Base-by-base conservation (phyloP, 2,797 vertebrate genomes). In the Mustela erminea region DNA sequence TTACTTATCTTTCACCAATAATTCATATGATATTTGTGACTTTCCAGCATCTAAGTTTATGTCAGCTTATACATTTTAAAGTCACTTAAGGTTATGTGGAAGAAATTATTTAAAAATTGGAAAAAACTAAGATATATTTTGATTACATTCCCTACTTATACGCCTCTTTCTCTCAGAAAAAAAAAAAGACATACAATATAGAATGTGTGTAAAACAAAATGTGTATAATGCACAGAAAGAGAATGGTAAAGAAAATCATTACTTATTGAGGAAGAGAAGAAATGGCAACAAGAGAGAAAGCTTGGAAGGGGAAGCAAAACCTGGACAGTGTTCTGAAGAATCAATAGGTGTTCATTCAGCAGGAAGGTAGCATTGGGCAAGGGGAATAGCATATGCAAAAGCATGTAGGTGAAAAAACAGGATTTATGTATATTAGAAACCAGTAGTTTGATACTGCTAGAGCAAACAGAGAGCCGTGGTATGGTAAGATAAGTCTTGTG, bases 1-100 rank as follows among this genome's bases (percentile, higher is more conserved):
- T 78, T 95, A 78, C 62, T 29, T 91, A 95, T 92, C 87, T 98
- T 98, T 97, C 64, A 98, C 23, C 68, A 85, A 83, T 97, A 97
- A 90, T 56, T 75, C 38, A 58, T 21, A 58, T 88, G 13, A 32
- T 68, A 95, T 82, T 81, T 80, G n/a, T 60, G 21, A 38, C 80
- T 49, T 82, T 89, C 23, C 58, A 94, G 81, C 18, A 94, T 68
- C 25, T 72, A 94, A 68, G n/a, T 95, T 92, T 87, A 25, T 75
- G 72, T 80, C 25, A 43, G 49, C 54, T 68, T 81, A 86, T 29
- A 41, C 0, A 80, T 96, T 90, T 93, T 88, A 90, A 92, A 78
- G 75, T 77, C 78, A 84, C 17, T 90, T 38, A 87, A 84, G 13
- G 10, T 20, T 20, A 95, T 83, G 68, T 54, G 70, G 95, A 77